Evolutionary conservation across 2,888 invertebrate genomes (phyloP).

Genomic region (Lasioglossum oenotherae): DNA sequence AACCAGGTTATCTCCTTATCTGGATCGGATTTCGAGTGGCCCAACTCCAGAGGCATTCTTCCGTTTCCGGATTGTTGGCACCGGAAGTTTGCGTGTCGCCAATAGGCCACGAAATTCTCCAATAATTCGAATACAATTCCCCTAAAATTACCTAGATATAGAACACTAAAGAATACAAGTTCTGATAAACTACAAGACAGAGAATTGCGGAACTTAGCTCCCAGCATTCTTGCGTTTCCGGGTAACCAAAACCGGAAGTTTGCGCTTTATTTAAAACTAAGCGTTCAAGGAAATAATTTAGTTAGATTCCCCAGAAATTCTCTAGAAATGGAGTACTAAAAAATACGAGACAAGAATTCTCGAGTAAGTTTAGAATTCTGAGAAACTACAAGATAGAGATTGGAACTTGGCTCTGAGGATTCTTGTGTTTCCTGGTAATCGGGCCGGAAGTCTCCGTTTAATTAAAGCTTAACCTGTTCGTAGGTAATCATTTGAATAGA

Average conservation of each 20-base stretch:
- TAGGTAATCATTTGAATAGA: neutral
- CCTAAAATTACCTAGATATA: neutral
- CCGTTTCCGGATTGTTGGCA: neutral
- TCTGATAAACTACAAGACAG: neutral
- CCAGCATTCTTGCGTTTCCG: neutral
- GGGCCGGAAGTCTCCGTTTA: neutral
- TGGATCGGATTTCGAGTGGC: conserved; percentile 12
- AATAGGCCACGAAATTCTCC: neutral
- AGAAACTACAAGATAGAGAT: neutral
- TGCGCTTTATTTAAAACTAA: neutral
- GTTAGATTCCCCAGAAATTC: neutral
- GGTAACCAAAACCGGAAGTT: neutral
- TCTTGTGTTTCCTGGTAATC: neutral
- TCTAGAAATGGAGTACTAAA: neutral
- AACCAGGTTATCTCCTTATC: conserved; percentile 15
- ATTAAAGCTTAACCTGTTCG: neutral
- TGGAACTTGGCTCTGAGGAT: neutral
- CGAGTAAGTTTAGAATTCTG: neutral
- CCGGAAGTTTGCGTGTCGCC: neutral
- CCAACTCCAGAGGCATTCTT: neutral
- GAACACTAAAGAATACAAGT: neutral
- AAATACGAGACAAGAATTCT: neutral
- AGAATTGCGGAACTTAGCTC: neutral
- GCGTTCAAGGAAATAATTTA: neutral
- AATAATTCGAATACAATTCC: neutral